These are phyloP conservation scores for Dendrolimus punctatus DNA, from an alignment of 1,140 invertebrate genomes.

Conservation along the genomic window DNA sequence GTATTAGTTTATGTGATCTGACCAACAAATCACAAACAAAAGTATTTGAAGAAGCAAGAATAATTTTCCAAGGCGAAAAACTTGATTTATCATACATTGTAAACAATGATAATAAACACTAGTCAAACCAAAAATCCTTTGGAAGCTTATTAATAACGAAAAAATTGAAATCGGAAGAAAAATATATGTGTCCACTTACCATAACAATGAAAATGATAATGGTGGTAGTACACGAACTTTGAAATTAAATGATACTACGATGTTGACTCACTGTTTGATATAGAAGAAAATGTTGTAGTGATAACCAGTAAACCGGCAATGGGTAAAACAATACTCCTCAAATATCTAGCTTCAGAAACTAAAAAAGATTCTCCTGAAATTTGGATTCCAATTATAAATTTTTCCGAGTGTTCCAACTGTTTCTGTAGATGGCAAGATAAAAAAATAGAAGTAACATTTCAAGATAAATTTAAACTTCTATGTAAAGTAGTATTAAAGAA, in stretches of 20 bases:
- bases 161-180: conserved; percentile 12
- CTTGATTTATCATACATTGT: conserved; percentile 9
- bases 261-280: conserved; percentile 10
- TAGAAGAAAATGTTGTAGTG: conserved; percentile 11
- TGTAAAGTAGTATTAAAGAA: conserved; percentile 9
- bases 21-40: conserved; percentile 1
- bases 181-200: conserved; percentile 5
- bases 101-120: conserved; percentile 7
- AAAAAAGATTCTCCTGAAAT: conserved; percentile 9
- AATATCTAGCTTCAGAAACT: conserved; percentile 12
- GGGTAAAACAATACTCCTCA: conserved; percentile 16
- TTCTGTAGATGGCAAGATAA: conserved; percentile 7
- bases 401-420: conserved; percentile 4
- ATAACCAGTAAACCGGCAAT: conserved; percentile 10
- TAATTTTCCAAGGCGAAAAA: conserved; percentile 19
- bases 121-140: conserved; percentile 7
- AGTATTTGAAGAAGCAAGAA: conserved; percentile 4
- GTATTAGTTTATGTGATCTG: conserved; percentile 4
- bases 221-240: conserved; percentile 6
- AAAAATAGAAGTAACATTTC: background rate
- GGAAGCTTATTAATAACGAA: conserved; percentile 10
- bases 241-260: conserved; percentile 1
- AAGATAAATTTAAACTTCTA: conserved; percentile 7
- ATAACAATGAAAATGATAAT: conserved; percentile 12
- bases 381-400: conserved; percentile 12